Evolutionary conservation across 2,797 vertebrate species (phyloP).

Genomic region (Carduelis carduelis): DNA sequence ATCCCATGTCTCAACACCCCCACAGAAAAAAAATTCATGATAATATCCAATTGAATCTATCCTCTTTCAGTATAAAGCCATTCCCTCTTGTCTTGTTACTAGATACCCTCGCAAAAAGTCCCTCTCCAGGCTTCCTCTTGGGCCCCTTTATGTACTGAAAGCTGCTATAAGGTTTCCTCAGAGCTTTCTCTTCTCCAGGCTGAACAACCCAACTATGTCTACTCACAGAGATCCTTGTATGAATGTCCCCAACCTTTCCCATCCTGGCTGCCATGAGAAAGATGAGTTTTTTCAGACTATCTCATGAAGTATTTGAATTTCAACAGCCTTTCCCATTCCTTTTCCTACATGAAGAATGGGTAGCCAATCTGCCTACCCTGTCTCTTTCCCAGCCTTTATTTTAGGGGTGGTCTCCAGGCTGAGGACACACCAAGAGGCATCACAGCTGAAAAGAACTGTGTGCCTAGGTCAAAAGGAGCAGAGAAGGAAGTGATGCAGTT

Average conservation of each 20-base stretch:
- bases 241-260: background rate
- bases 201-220: background rate
- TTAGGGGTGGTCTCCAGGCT: background rate
- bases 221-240: background rate
- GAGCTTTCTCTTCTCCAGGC: background rate
- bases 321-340: background rate
- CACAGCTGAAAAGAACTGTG: background rate
- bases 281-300: background rate
- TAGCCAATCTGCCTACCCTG: background rate
- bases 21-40: background rate
- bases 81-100: background rate
- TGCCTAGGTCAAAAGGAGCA: background rate
- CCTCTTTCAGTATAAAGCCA: background rate
- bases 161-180: background rate
- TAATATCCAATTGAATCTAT: background rate
- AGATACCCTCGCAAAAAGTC: background rate
- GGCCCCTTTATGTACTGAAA: background rate
- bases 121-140: background rate
- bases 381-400: background rate
- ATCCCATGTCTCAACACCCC: background rate
- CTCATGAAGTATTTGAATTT: background rate
- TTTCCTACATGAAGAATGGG: background rate
- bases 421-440: background rate
- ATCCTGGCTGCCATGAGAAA: background rate
- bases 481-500: background rate